Evolutionary conservation across 2,113 vertebrate species (phyloP), one percentile per base, ranked within the genome.

Genomic region (Odocoileus virginianus): DNA sequence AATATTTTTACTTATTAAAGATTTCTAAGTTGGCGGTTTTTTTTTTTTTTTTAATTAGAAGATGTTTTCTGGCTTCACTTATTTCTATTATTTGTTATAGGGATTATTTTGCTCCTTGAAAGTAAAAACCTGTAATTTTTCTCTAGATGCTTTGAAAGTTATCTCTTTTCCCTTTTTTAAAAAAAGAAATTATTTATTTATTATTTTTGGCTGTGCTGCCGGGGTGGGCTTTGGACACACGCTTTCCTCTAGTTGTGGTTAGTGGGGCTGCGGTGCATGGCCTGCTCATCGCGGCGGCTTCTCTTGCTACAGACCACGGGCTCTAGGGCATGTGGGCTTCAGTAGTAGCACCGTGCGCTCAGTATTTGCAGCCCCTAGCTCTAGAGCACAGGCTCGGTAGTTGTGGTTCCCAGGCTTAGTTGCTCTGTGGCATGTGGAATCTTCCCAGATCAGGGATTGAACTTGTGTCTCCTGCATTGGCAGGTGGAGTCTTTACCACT

Each of bases 41-140:
- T 78, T 54, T 45, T 78, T 54, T 25, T 36, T n/a, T 89, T 76
- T 95, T 27, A 74, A 89, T 19, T 79, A 84, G 92, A 91, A 94
- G 45, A 45, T 15, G 14, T 52, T 74, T 84, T 64, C 40, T 96
- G 57, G 33, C 12, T 87, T 55, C 23, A 61, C 58, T 57, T 50
- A 58, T 60, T 87, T 90, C 57, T 23, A 7, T 76, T 79, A 43
- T 64, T 81, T 76, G 13, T 57, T 57, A 40, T 50, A 58, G 6
- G 27, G 12, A 54, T 36, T 74, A 87, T 61, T 94, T 92, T 94
- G 36, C 30, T 54, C 8, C 64, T 85, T 74, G 30, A 30, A 94
- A 92, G 52, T 61, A 21, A 92, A 87, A 89, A 7, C 47, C 74
- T 67, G 0, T 27, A 33, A 36, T 60, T 95, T 89, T 94, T 85